phyloP scores from a whole-genome alignment of 2,888 invertebrate species.

The Ischnus inquisitorius region DNA sequence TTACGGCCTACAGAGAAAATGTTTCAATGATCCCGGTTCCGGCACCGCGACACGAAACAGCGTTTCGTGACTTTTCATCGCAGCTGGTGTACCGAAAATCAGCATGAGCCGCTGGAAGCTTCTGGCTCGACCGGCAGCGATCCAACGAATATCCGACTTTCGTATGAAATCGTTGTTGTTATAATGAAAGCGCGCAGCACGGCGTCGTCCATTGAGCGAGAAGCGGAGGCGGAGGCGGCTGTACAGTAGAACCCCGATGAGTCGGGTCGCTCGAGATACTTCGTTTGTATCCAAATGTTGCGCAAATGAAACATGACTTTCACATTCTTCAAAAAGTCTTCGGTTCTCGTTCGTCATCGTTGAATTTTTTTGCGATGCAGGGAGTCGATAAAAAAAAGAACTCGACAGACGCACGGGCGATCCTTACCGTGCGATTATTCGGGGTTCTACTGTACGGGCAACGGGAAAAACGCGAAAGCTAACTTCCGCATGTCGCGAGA shows the following conservation, averaged over 20 bases:
- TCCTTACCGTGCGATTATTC: too few relatives aligned
- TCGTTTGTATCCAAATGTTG: too few relatives aligned
- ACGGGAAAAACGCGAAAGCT: slow-evolving; percentile 69
- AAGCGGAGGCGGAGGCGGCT: slow-evolving; percentile 65
- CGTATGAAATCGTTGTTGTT: slow-evolving; percentile 46
- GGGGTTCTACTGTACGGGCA: too few relatives aligned
- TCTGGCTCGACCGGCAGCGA: slow-evolving; percentile 11
- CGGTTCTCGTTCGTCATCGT: too few relatives aligned
- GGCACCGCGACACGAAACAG: not conserved
- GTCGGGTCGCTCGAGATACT: too few relatives aligned
- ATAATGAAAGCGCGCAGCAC: slow-evolving; percentile 19
- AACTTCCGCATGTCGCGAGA: slow-evolving; percentile 82
- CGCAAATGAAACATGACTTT: too few relatives aligned
- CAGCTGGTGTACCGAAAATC: slow-evolving; percentile 51
- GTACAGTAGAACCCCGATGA: too few relatives aligned
- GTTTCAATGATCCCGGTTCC: not conserved
- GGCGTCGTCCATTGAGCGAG: slow-evolving; percentile 31
- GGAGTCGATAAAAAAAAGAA: too few relatives aligned
- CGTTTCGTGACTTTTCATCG: slow-evolving; percentile 24
- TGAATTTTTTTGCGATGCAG: too few relatives aligned
- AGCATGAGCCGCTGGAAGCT: slow-evolving; percentile 46
- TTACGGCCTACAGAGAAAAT: not conserved
- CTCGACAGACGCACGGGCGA: too few relatives aligned
- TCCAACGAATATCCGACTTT: slow-evolving; percentile 28
- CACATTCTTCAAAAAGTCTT: too few relatives aligned